Conservation (phyloP, 2,888 invertebrate genomes). For the Epinotia brunnichana region DNA sequence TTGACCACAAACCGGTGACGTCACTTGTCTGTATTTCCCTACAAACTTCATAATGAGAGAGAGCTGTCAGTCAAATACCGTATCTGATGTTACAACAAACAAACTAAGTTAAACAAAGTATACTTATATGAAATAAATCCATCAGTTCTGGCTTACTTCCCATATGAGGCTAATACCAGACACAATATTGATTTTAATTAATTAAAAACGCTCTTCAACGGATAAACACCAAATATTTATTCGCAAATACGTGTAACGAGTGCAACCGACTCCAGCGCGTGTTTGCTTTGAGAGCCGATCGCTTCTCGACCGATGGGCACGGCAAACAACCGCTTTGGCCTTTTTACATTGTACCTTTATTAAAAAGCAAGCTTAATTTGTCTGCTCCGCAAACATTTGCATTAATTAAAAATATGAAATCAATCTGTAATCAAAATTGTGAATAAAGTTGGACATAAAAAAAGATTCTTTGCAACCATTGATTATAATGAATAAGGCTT, state of each 20-base stretch:
- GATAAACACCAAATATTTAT: constrained; percentile 28
- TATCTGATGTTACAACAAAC: not conserved
- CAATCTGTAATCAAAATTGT: not conserved
- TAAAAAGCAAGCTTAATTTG: constrained; percentile 21
- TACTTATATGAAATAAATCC: not conserved
- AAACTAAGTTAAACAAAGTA: too few species aligned
- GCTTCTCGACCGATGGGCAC: constrained; percentile 30
- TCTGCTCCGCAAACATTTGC: not conserved
- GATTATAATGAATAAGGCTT: not conserved
- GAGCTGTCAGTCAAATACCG: too few species aligned
- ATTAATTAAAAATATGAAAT: not conserved
- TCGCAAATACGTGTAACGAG: constrained; percentile 30
- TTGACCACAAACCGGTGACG: too few species aligned
- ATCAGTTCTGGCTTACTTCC: not conserved
- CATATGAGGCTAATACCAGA: not conserved
- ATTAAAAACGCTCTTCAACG: constrained; percentile 25
- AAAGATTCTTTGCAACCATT: not conserved
- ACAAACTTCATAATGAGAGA: too few species aligned
- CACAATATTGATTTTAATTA: constrained; percentile 19
- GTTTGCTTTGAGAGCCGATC: constrained; percentile 34
- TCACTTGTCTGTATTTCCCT: too few species aligned
- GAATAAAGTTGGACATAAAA: not conserved
- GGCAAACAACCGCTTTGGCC: constrained; percentile 20
- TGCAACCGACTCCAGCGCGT: constrained; percentile 16
- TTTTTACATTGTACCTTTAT: constrained; percentile 34